These are phyloP conservation scores for Eilema depressum DNA, from an alignment of 2,888 invertebrate species.

Conservation along the genomic window DNA sequence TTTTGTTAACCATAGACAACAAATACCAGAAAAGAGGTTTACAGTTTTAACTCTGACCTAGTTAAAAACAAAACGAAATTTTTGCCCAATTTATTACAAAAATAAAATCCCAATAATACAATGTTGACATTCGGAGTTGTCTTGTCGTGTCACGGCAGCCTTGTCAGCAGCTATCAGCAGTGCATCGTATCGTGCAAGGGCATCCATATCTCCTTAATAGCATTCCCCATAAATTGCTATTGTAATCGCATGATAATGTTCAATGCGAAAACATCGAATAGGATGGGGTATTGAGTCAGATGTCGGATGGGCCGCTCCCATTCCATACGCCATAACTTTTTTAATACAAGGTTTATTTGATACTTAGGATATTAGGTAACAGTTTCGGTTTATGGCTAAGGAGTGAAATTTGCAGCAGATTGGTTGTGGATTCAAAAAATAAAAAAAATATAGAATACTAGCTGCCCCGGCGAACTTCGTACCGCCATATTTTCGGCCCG, in stretches of 20 bases:
- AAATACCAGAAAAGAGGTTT: background rate
- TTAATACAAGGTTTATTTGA: background rate
- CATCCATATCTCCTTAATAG: constrained; percentile 37
- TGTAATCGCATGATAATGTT: constrained; percentile 43
- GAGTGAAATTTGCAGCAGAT: background rate
- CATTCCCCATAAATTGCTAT: constrained; percentile 32
- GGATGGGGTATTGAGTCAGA: constrained; percentile 13
- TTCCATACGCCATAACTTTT: background rate
- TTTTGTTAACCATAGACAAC: background rate
- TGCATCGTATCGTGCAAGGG: constrained; percentile 36
- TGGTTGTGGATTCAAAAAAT: background rate
- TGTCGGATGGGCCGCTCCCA: constrained; percentile 7
- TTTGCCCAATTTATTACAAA: background rate
- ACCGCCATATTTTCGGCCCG: too few species aligned
- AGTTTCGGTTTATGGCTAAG: background rate
- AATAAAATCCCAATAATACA: constrained; percentile 12
- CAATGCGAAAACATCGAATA: constrained; percentile 28
- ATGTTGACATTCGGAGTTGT: constrained; percentile 33
- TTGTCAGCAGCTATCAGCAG: constrained; percentile 27
- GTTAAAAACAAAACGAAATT: background rate
- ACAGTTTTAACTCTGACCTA: background rate
- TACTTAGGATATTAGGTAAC: background rate
- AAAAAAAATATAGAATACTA: too few species aligned
- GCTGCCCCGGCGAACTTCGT: too few species aligned
- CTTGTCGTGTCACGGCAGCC: constrained; percentile 38